A percentile compares a stretch with the other conserved stretches of the same genome.
Conservation (phyloP, 1,140 invertebrate genomes). For the Coenobita brevimanus region DNA sequence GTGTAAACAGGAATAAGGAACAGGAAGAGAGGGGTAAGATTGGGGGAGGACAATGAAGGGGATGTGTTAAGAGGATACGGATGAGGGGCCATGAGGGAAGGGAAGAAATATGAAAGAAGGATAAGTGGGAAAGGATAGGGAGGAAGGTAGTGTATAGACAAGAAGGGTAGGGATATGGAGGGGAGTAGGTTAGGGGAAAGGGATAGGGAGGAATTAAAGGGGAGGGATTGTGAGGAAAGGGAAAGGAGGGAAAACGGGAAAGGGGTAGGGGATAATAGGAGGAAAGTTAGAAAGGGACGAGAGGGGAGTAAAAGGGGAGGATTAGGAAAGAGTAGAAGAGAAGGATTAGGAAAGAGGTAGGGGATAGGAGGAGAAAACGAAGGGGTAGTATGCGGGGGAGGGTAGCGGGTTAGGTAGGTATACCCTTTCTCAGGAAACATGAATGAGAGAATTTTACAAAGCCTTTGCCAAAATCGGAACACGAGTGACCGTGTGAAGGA, state of each 20-base stretch:
- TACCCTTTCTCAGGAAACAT: too few relatives aligned
- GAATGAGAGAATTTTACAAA: too few relatives aligned
- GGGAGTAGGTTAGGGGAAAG: too few relatives aligned
- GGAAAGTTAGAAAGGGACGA: too few relatives aligned
- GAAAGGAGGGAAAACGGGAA: neutral
- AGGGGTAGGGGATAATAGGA: neutral
- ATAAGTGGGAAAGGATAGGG: neutral
- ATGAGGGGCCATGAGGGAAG: neutral
- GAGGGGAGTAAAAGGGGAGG: too few relatives aligned
- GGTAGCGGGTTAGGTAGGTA: too few relatives aligned
- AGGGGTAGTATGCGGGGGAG: neutral
- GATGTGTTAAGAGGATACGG: neutral
- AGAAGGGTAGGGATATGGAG: neutral
- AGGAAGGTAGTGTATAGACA: neutral
- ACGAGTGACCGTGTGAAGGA: too few relatives aligned
- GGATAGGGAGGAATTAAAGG: neutral
- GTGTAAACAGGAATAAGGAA: neutral
- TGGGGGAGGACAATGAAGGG: too few relatives aligned
- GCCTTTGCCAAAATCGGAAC: too few relatives aligned
- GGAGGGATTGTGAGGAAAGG: neutral
- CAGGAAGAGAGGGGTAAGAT: neutral
- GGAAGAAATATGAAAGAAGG: neutral
- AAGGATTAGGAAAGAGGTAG: neutral
- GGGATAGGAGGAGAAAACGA: neutral
- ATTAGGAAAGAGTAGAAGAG: slow-evolving; percentile 3